Base-by-base conservation (phyloP, 1,140 invertebrate genomes). In the Zaprionus africanus region DNA sequence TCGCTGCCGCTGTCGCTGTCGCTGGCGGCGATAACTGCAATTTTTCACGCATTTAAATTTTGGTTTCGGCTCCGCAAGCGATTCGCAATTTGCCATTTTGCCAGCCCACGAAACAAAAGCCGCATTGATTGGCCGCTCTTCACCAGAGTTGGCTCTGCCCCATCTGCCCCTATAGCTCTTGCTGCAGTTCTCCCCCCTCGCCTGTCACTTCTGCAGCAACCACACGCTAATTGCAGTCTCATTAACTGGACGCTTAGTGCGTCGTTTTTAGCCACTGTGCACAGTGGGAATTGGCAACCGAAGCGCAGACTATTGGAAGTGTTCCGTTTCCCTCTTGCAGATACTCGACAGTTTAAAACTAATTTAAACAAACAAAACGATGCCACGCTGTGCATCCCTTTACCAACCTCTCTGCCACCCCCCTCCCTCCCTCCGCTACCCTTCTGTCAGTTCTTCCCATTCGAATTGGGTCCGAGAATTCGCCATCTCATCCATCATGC, bases 1-100 rank as follows among this genome's bases (percentile, higher is more conserved):
- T 38, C 31, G 70, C 63, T 54, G 13, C 51, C 36, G 24, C 46
- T 51, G 46, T 51, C 38, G 38, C 15, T 34, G 31, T 34, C 41
- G 46, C 46, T 24, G 46, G 4, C 19, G 31, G 36, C 59, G 71
- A 69, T 64, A 64, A 46, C 36, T 68, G 71, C 59, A 36, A 59
- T 43, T 65, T 75, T 75, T 69, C 60, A 64, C 64, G 36, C 71
- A 78, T 75, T 78, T 75, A 75, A 69, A 64, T 75, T 78, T 68
- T 34, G 51, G 63, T 74, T 75, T 43, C 17, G 67, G 67, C 60
- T 53, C 51, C 49, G 49, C 62, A 38, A 22, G 46, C 46, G 22
- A 19, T 54, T 57, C 34, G 34, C 61, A 76, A 71, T 76, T 70
- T 62, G 26, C 46, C 46, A 36, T 24, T 26, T 17, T 46, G 28